A percentile compares a stretch with the other conserved stretches of the same genome.
These are phyloP conservation scores for Drosophila kikkawai DNA, from an alignment of 1,140 invertebrate species.

Conservation along the genomic window DNA sequence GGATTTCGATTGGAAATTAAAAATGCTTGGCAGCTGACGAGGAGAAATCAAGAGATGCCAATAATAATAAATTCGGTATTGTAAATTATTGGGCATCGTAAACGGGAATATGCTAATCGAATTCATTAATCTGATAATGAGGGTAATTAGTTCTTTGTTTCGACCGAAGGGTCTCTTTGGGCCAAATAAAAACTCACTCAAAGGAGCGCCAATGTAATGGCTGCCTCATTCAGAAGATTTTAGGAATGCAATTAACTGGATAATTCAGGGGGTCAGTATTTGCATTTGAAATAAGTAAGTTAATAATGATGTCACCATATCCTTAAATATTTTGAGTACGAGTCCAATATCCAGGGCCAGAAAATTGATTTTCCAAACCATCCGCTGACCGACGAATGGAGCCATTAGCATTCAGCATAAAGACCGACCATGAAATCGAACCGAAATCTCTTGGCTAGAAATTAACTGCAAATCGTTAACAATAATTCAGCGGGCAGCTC, in stretches of 20 bases:
- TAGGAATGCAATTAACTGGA: neutral
- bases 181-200: conserved; percentile 7
- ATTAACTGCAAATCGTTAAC: conserved; percentile 81
- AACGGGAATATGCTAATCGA: conserved; percentile 81
- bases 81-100: conserved; percentile 73
- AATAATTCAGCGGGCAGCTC: conserved; percentile 63
- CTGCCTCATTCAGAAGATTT: neutral
- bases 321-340: neutral
- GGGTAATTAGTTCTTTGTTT: conserved; percentile 62
- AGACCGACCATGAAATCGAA: conserved; percentile 64
- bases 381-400: conserved; percentile 56
- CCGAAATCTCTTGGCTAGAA: conserved; percentile 55
- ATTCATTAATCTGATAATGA: conserved; percentile 74
- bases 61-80: conserved; percentile 76
- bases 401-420: conserved; percentile 74
- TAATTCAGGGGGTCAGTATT: neutral
- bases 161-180: neutral
- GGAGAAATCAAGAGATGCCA: conserved; percentile 73
- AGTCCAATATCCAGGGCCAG: too few relatives aligned
- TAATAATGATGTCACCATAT: neutral
- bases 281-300: neutral
- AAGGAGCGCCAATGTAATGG: neutral
- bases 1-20: conserved; percentile 37
- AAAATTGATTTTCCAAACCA: conserved; percentile 7
- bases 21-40: conserved; percentile 61